Percentiles rank a stretch among this genome's conserved stretches.
phyloP scores from a whole-genome alignment of 2,113 vertebrate genomes.

The Forbesichthys papilliferus region DNA sequence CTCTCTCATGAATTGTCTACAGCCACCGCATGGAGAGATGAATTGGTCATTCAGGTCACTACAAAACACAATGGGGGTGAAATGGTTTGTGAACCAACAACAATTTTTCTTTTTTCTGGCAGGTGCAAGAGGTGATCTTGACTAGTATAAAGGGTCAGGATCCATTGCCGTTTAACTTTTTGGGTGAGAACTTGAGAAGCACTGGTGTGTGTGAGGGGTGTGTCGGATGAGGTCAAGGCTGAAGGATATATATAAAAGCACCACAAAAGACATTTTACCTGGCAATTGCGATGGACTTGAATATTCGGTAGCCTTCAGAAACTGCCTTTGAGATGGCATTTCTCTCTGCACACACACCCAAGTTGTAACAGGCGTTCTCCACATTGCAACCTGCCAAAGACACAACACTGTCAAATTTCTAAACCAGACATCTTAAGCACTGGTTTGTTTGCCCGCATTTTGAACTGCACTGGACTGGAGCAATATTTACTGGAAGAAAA shows the following conservation, averaged over 20 bases:
- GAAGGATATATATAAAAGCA: background rate
- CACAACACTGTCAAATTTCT: background rate
- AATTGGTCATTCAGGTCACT: conserved; percentile 84
- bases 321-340: conserved; percentile 86
- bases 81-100: no score
- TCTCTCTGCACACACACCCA: conserved; percentile 88
- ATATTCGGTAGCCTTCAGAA: conserved; percentile 82
- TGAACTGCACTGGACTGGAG: background rate
- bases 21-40: conserved; percentile 87
- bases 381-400: conserved; percentile 86
- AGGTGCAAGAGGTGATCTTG: no score
- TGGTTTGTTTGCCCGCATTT: background rate
- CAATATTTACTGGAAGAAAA: background rate
- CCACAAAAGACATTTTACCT: conserved; percentile 68
- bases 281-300: conserved; percentile 87
- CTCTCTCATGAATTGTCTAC: conserved; percentile 96
- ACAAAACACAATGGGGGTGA: conserved; percentile 33
- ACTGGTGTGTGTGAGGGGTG: no score
- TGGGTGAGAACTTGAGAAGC: background rate
- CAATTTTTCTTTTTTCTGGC: no score
- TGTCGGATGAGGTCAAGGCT: background rate
- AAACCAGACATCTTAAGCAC: background rate
- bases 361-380: conserved; percentile 83
- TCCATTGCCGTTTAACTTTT: no score
- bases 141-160: no score